A percentile compares a stretch with the other conserved stretches of the same genome.
These are phyloP conservation scores for Heliothis virescens DNA, from an alignment of 1,140 invertebrate species.

Conservation along the genomic window DNA sequence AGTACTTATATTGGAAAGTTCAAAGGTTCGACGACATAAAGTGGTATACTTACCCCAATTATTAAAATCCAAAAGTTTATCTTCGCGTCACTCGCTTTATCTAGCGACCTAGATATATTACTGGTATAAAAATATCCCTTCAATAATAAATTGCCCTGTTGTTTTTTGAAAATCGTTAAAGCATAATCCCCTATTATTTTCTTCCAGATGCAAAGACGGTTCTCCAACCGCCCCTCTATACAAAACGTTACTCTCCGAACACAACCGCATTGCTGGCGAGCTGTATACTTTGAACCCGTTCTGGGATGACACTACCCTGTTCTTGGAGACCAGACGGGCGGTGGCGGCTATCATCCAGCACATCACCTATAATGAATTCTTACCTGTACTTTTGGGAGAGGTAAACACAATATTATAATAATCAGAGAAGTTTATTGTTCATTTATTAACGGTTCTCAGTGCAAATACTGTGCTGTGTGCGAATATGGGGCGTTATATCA, in stretches of 20 bases:
- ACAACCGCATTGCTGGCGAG: constrained; percentile 93
- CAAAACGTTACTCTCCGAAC: constrained; percentile 91
- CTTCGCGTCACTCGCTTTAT: too few species aligned
- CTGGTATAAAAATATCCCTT: too few species aligned
- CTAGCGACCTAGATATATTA: too few species aligned
- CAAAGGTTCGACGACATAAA: too few species aligned
- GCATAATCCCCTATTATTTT: neutral
- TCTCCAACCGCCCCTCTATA: constrained; percentile 86
- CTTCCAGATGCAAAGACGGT: constrained; percentile 79
- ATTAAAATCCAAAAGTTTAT: too few species aligned
- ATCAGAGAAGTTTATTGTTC: neutral
- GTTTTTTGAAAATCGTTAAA: too few species aligned
- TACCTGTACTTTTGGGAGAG: constrained; percentile 92
- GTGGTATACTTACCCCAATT: too few species aligned
- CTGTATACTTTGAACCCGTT: constrained; percentile 92
- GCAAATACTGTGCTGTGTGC: too few species aligned
- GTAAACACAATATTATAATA: constrained; percentile 75
- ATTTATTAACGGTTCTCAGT: too few species aligned
- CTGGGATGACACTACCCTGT: constrained; percentile 94
- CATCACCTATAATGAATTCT: constrained; percentile 94
- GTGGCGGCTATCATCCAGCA: constrained; percentile 94
- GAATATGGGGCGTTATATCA: neutral
- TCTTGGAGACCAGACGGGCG: constrained; percentile 92
- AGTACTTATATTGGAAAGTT: neutral
- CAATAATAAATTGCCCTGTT: too few species aligned